These are phyloP conservation scores for Cynaeus angustus DNA, from an alignment of 2,888 invertebrate species.

Conservation along the genomic window DNA sequence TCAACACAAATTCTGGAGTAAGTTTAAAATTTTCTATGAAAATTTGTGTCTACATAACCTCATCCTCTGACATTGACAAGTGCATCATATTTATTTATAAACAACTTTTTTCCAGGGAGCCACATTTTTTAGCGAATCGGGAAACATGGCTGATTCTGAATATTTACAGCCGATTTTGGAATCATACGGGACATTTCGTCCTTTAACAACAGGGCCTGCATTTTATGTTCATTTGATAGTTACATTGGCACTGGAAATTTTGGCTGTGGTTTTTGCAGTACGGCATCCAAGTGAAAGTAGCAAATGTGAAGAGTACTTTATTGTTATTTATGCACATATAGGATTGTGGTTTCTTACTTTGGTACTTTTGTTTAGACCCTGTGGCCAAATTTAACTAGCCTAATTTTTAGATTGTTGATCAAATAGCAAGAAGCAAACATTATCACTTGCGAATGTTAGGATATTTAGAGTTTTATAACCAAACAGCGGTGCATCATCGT, in stretches of 20 bases:
- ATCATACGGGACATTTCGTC: constrained; percentile 68
- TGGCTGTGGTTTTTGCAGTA: constrained; percentile 67
- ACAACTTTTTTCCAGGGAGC: constrained; percentile 66
- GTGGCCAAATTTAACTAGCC: constrained; percentile 25
- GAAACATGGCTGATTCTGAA: constrained; percentile 68
- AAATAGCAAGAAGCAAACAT: constrained; percentile 76
- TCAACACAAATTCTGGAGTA: constrained; percentile 65
- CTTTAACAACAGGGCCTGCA: constrained; percentile 65
- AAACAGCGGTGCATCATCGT: constrained; percentile 75
- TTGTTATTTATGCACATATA: constrained; percentile 76
- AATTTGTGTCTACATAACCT: constrained; percentile 39
- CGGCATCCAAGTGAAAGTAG: constrained; percentile 68
- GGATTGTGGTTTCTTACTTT: constrained; percentile 76
- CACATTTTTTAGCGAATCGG: constrained; percentile 70
- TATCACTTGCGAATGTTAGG: constrained; percentile 78
- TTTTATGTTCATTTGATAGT: constrained; percentile 66
- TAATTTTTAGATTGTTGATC: constrained; percentile 74
- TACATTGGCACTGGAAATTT: constrained; percentile 65
- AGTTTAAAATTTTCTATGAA: constrained; percentile 29
- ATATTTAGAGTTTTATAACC: constrained; percentile 80
- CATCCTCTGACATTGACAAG: constrained; percentile 23
- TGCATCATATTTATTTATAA: constrained; percentile 42
- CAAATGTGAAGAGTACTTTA: constrained; percentile 75
- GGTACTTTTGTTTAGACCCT: constrained; percentile 67
- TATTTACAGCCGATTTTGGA: constrained; percentile 68